Percentiles rank a stretch among this genome's conserved stretches.
These are phyloP conservation scores for Erythrocercus mccallii DNA, from an alignment of 2,113 vertebrate species.

Conservation along the genomic window DNA sequence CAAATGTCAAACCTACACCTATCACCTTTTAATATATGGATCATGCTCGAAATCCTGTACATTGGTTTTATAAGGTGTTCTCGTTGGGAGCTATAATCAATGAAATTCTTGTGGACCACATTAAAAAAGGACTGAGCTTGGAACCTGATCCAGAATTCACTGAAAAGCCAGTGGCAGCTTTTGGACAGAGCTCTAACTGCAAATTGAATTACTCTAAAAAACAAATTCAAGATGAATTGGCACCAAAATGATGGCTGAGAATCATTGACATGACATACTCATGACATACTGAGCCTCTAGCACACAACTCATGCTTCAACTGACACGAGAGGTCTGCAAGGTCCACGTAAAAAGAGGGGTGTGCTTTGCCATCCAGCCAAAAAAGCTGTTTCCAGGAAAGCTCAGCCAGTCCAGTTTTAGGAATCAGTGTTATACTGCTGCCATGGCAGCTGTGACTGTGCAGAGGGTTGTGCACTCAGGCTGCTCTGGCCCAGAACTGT, in stretches of 20 bases:
- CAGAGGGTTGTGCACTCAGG: background rate
- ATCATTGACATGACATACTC: no score
- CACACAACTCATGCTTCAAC: background rate
- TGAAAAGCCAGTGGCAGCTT: background rate
- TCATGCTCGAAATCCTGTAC: background rate
- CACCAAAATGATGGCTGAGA: background rate
- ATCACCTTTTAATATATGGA: slow-evolving; percentile 31
- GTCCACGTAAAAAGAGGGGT: background rate
- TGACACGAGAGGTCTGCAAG: background rate
- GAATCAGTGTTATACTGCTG: background rate
- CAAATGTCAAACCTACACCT: slow-evolving; percentile 26
- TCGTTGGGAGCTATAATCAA: background rate
- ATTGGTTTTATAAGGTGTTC: background rate
- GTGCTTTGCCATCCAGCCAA: background rate
- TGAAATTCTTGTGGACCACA: background rate
- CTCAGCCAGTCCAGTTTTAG: background rate
- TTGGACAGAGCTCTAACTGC: background rate
- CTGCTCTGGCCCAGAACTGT: background rate
- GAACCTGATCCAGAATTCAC: background rate
- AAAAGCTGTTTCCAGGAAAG: background rate
- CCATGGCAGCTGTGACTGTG: background rate
- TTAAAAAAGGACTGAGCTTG: background rate
- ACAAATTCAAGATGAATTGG: background rate
- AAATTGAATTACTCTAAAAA: background rate
- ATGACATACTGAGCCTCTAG: background rate